Evolutionary conservation across 2,888 invertebrate genomes (phyloP), one percentile per base, ranked within the genome.

Genomic region (Pocota personata): DNA sequence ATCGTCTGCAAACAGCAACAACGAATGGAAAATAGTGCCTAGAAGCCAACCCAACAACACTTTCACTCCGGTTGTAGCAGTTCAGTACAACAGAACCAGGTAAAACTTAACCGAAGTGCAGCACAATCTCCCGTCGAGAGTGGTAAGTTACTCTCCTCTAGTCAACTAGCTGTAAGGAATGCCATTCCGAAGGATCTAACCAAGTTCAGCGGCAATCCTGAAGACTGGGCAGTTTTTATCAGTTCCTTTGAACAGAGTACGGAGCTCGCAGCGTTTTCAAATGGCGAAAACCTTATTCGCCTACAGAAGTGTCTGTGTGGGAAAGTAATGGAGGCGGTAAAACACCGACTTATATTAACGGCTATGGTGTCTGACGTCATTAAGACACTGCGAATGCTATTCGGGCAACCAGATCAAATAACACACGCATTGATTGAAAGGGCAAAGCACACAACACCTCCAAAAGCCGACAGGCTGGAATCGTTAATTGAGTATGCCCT

Each of bases 211-310:
- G 60, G 75, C 6, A 16, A 55, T 37, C 55, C 75, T 2, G 46
- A 55, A 12, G 72, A 73, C 3, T 73, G 72, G 72, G 40, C 60
- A 10, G 30, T 75, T 1, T 75, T 75, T 21, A 64, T 75, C 0
- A 64, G 43, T 10, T 75, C 30, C n/a, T 76, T 50, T 16, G 66
- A 76, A 1, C 52, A 76, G 24, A 76, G 66, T 16, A 66, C 66
- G 2, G n/a, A n/a, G 2, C 3, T 76, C 4, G 66, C 57, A 0
- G 75, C 24, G 10, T 75, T 52, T 5, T 52, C 73, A 14, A 5
- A 40, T 35, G 64, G 40, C 8, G 62, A 75, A 46, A 64, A 75
- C 16, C 12, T 76, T 1, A 40, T 76, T 12, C 66, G 76, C 21
- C 4, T 67, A 2, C 66, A 67, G n/a, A 76, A 43, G 21, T 67